Evolutionary conservation across 2,113 vertebrate genomes (phyloP).

Genomic region (Panthera tigris): DNA sequence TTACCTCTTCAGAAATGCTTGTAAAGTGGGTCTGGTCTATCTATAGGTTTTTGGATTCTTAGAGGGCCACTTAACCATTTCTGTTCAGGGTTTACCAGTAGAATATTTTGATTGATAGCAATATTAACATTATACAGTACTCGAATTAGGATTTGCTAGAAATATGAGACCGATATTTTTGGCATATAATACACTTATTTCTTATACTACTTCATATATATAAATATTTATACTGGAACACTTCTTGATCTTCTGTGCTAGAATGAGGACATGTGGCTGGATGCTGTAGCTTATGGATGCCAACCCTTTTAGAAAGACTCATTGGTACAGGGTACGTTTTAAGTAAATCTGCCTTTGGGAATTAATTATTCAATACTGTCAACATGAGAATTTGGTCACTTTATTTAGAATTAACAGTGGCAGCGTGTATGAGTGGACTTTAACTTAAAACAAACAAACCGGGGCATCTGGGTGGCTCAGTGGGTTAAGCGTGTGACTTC

Average conservation of each 20-base stretch:
- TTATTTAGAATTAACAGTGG: conserved; percentile 12
- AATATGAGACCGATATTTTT: not conserved
- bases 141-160: not conserved
- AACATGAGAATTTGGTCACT: not conserved
- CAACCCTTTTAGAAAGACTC: not conserved
- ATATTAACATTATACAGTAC: not conserved
- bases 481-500: too few relatives aligned
- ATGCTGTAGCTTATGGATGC: not conserved
- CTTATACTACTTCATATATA: not conserved
- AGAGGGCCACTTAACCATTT: conserved; percentile 21
- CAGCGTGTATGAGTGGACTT: not conserved
- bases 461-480: too few relatives aligned
- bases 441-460: not conserved
- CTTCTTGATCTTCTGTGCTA: not conserved
- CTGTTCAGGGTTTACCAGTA: not conserved
- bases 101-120: not conserved
- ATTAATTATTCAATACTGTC: not conserved
- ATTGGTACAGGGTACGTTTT: not conserved
- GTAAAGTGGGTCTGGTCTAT: conserved; percentile 31
- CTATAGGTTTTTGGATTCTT: conserved; percentile 51
- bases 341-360: not conserved
- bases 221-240: not conserved
- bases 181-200: not conserved
- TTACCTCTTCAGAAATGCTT: conserved; percentile 55
- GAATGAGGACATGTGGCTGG: not conserved